Base-by-base conservation (phyloP, 2,797 vertebrate genomes). In the Notolabrus celidotus region DNA sequence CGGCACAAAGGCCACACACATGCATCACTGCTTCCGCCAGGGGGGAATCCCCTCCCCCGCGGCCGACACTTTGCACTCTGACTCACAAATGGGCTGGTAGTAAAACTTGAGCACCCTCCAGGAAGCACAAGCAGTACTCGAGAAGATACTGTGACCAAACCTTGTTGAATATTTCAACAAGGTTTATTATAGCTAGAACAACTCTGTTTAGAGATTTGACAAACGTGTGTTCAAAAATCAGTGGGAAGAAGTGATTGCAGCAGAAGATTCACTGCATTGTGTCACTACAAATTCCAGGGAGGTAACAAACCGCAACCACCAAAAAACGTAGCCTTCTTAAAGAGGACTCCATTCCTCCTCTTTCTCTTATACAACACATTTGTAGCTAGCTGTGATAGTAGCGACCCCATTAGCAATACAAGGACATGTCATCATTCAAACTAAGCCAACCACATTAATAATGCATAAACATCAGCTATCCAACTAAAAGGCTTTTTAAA, bases 51-150 rank as follows among this genome's bases (percentile, higher is more conserved):
- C 6, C 20, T 27, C 25, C 49, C 27, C 34, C 41, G 14, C 0
- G 3, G 31, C 53, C 59, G 20, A 38, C 5, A 2, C n/a, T 23
- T 45, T 31, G 42, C 43, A 59, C 25, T 45, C n/a, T 70, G 17
- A 31, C n/a, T 60, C 20, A 69, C 19, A 41, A 50, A 64, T 12
- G 19, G 8, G 19, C 36, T 52, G 14, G 23, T 34, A 20, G 51
- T 31, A 11, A 46, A 20, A 55, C 60, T 60, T 45, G 45, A 67
- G n/a, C 22, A 31, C 45, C 55, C 14, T 49, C 17, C 31, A 67
- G 33, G n/a, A 54, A 34, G 38, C 36, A 63, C 67, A 75, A 60
- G 57, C 60, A 78, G 49, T 7, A 71, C 59, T 75, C 64, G 11
- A 1, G 15, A 22, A 36, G 59, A 46, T 14, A 27, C 23, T 27